Evolutionary conservation across 2,113 vertebrate species (phyloP).

Genomic region (Megaptera novaeangliae): DNA sequence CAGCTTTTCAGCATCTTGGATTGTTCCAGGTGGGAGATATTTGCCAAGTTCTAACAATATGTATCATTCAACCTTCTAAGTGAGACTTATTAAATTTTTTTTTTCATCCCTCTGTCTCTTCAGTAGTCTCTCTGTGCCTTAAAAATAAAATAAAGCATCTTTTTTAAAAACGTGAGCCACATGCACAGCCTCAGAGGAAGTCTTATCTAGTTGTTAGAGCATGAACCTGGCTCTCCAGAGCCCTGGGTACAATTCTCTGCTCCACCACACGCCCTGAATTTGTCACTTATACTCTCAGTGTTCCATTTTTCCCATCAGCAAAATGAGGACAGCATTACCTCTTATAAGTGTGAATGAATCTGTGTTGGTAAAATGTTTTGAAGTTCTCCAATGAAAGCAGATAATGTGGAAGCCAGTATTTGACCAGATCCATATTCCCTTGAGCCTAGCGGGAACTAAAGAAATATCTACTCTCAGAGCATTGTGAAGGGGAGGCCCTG

Average conservation of each 20-base stretch:
- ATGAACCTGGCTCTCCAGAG: neutral
- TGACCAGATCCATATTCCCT: neutral
- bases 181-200: neutral
- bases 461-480: neutral
- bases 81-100: conserved; percentile 51
- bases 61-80: conserved; percentile 38
- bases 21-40: conserved; percentile 23
- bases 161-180: neutral
- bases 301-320: neutral
- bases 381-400: conserved; percentile 32
- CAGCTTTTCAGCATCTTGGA: conserved; percentile 42
- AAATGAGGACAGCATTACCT: neutral
- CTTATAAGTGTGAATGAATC: neutral
- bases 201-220: neutral
- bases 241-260: neutral
- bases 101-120: conserved; percentile 30
- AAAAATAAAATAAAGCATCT: conserved; percentile 25
- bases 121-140: neutral
- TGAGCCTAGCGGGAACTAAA: neutral
- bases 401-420: neutral
- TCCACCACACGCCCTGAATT: neutral
- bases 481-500: neutral
- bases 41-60: conserved; percentile 43
- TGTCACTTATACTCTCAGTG: neutral
- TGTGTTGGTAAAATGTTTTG: neutral